phyloP scores from a whole-genome alignment of 2,888 invertebrate species.

The Zhengitettix transpicula region DNA sequence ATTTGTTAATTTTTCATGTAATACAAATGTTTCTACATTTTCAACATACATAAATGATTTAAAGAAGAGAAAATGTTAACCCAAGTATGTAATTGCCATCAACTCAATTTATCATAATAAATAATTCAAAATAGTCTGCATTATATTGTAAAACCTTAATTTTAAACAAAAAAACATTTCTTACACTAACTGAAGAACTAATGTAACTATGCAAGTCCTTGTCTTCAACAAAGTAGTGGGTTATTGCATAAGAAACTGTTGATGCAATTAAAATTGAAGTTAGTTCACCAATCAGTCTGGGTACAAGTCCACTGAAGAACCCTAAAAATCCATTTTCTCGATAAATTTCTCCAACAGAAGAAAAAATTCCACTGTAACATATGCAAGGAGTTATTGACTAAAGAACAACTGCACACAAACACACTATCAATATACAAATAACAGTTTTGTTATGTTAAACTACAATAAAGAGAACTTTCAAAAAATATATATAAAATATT shows the following conservation, averaged over 20 bases:
- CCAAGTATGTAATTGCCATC: no score
- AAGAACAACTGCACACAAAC: neutral
- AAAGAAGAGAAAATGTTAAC: no score
- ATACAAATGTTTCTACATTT: no score
- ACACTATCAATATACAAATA: slow-evolving; percentile 4
- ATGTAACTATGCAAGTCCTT: slow-evolving; percentile 39
- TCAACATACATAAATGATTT: no score
- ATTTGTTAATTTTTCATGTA: no score
- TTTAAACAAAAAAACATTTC: slow-evolving; percentile 15
- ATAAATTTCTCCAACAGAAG: slow-evolving; percentile 66
- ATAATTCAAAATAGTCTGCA: neutral
- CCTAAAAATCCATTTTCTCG: slow-evolving; percentile 73
- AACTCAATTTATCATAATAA: neutral
- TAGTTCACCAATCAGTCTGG: slow-evolving; percentile 71
- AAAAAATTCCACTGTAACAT: slow-evolving; percentile 43
- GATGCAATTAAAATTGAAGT: slow-evolving; percentile 63
- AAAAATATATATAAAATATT: neutral
- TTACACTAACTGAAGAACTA: slow-evolving; percentile 34
- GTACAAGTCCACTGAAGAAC: slow-evolving; percentile 74
- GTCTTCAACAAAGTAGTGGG: slow-evolving; percentile 64
- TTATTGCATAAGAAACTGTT: slow-evolving; percentile 55
- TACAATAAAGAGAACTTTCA: neutral
- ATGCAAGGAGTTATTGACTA: neutral
- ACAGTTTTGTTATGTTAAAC: no score
- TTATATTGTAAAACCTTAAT: slow-evolving; percentile 18